Evolutionary conservation across 2,113 vertebrate species (phyloP), one percentile per base, ranked within the genome.

Genomic region (Hipposideros armiger): DNA sequence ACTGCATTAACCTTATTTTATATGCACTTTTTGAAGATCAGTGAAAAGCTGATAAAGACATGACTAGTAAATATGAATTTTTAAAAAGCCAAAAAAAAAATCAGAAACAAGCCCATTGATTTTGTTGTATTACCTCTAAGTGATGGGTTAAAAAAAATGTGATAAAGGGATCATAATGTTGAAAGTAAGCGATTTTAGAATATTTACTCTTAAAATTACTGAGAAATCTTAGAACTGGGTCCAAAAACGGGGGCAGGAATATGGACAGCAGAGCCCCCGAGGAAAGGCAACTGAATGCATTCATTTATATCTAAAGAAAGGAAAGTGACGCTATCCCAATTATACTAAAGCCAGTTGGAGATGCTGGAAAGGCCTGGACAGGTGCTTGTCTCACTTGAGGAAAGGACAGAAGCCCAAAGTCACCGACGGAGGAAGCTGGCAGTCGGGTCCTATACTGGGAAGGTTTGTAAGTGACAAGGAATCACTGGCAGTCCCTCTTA

Each of bases 361-460:
- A 15, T 0, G 1, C 40, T 0, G 1, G 47, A 19, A 7, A 16
- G 80, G 30, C 17, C 36, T 2, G 2, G 19, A 30, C 40, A 26
- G 47, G 20, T 24, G 9, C 1, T 7, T 11, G 1, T 13, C 87
- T 72, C 32, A 1, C 7, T 56, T 1, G 54, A 60, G n/a, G 20
- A 17, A 13, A 32, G 64, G 13, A 22, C 64, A 50, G 4, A 24
- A 16, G 42, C 7, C 28, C 1, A 9, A 0, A 15, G 26, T 9
- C 11, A 11, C 7, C 4, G 11, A 15, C 0, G 66, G 50, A 52
- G 22, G 32, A 58, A 19, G 10, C 0, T 0, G 4, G 14, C 20
- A 2, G 2, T 26, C 47, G 10, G 28, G 45, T 26, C 17, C n/a
- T 50, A 50, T 50, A 3, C 47, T 50, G 47, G 47, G 47, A 50